phyloP scores from a whole-genome alignment of 2,888 invertebrate species.

The Stenodema calcarata region DNA sequence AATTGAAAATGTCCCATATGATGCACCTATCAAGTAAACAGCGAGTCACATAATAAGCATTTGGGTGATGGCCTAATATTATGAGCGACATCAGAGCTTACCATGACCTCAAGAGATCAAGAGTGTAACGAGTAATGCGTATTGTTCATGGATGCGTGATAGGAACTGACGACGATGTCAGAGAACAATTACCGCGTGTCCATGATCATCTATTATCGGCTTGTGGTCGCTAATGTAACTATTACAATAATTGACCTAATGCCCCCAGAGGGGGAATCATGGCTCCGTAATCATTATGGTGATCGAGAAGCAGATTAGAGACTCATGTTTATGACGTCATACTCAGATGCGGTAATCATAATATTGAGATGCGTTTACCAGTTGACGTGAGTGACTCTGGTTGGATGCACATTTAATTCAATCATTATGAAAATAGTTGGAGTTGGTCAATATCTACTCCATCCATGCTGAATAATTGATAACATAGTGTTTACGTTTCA shows the following conservation, averaged over 20 bases:
- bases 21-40: too few species aligned
- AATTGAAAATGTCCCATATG: too few species aligned
- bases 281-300: neutral
- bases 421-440: too few species aligned
- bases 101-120: neutral
- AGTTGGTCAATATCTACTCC: too few species aligned
- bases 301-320: neutral
- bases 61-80: too few species aligned
- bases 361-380: too few species aligned
- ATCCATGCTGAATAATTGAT: too few species aligned
- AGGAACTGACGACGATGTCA: neutral
- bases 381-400: too few species aligned
- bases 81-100: too few species aligned
- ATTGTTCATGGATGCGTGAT: neutral
- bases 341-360: neutral
- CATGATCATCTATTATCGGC: neutral
- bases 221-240: neutral
- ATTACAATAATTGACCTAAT: neutral
- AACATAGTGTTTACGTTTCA: too few species aligned
- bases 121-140: neutral
- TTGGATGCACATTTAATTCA: too few species aligned
- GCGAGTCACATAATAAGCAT: too few species aligned
- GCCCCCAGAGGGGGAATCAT: neutral
- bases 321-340: neutral
- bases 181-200: neutral